Evolutionary conservation across 2,113 vertebrate genomes (phyloP).

Genomic region (Campylorhamphus procurvoides): DNA sequence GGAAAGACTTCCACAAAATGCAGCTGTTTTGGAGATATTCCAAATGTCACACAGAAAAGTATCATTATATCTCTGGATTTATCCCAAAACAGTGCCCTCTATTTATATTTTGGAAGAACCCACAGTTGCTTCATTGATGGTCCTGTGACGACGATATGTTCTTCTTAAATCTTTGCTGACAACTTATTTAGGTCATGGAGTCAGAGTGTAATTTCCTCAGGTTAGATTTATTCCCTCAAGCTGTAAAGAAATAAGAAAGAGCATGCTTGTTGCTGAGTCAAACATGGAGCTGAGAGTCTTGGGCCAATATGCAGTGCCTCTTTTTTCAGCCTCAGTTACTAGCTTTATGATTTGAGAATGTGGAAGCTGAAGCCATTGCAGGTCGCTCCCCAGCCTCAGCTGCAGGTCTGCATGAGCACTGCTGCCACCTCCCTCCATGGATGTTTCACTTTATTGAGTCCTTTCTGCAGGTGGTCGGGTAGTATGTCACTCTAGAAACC

Average conservation of each 20-base stretch:
- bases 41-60: not conserved
- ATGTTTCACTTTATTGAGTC: not conserved
- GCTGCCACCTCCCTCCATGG: not conserved
- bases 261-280: not conserved
- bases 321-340: not conserved
- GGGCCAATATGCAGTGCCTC: not conserved
- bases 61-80: not conserved
- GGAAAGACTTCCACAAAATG: not conserved
- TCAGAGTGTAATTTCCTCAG: constrained; percentile 43
- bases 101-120: constrained; percentile 20
- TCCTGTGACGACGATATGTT: not conserved
- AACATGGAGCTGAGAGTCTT: not conserved
- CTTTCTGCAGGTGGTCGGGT: not conserved
- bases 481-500: not conserved
- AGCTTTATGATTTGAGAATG: not conserved
- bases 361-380: not conserved
- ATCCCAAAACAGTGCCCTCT: not conserved
- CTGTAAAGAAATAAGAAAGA: not conserved
- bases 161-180: constrained; percentile 50
- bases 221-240: constrained; percentile 41
- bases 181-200: constrained; percentile 37
- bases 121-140: constrained; percentile 25
- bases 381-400: not conserved
- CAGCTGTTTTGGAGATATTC: not conserved
- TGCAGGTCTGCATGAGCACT: not conserved